Percentiles rank a stretch among this genome's conserved stretches.
phyloP scores from a whole-genome alignment of 2,113 vertebrate genomes.

The Poecilia latipinna region DNA sequence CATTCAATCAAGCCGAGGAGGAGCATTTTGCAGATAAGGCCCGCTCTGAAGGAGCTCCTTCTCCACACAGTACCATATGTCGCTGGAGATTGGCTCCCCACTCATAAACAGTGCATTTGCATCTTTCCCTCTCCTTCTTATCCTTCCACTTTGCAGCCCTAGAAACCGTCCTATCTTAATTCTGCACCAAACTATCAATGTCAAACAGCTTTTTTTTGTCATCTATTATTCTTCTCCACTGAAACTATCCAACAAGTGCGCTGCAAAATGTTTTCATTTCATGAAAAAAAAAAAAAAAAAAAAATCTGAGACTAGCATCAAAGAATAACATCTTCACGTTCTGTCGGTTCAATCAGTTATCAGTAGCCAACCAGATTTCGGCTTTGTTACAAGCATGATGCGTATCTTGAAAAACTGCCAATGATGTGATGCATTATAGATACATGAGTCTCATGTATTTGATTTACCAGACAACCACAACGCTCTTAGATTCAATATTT shows the following conservation, averaged over 20 bases:
- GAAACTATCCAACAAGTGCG: slow-evolving; percentile 39
- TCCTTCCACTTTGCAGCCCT: slow-evolving; percentile 22
- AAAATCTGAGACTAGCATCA: slow-evolving; percentile 2
- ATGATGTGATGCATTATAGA: too few relatives aligned
- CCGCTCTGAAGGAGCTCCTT: slow-evolving; percentile 64
- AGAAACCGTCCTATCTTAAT: slow-evolving; percentile 30
- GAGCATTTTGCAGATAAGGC: slow-evolving; percentile 71
- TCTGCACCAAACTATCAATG: slow-evolving; percentile 41
- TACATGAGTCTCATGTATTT: too few relatives aligned
- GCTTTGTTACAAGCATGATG: background rate
- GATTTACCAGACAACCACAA: too few relatives aligned
- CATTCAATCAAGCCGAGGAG: slow-evolving; percentile 78
- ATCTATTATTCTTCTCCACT: slow-evolving; percentile 37
- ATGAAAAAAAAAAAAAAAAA: slow-evolving; percentile 20
- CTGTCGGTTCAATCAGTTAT: slow-evolving; percentile 40
- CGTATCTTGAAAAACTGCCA: too few relatives aligned
- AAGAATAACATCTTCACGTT: slow-evolving; percentile 24
- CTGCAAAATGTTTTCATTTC: slow-evolving; percentile 45
- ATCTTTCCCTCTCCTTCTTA: slow-evolving; percentile 42
- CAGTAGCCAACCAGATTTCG: slow-evolving; percentile 30
- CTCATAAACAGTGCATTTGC: slow-evolving; percentile 72
- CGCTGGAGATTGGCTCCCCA: slow-evolving; percentile 60
- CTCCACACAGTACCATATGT: slow-evolving; percentile 63
- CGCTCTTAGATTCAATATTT: too few relatives aligned
- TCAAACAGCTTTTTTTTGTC: slow-evolving; percentile 33